Conservation (phyloP, 2,888 invertebrate species). For the Calameuta pallipes region DNA sequence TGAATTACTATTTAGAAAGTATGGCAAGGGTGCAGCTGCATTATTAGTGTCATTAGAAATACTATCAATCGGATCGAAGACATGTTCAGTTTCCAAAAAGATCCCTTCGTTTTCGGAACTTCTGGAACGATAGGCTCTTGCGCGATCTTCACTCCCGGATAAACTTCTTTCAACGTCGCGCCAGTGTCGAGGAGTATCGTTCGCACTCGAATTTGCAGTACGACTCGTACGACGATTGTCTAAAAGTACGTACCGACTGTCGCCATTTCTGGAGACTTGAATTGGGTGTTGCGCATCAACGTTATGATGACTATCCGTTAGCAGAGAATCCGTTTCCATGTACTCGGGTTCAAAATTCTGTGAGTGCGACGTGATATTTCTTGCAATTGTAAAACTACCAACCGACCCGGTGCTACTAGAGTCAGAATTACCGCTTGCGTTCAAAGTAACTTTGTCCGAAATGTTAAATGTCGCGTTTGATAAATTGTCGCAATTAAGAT, state of each 20-base stretch:
- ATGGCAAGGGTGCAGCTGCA: conserved; percentile 16
- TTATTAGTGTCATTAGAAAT: conserved; percentile 11
- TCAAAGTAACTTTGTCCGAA: conserved; percentile 14
- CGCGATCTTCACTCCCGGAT: conserved; percentile 16
- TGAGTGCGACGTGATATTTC: conserved; percentile 17
- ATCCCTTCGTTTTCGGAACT: conserved; percentile 34
- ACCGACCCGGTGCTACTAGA: conserved; percentile 6
- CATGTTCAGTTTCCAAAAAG: conserved; percentile 34
- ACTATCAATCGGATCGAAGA: conserved; percentile 13
- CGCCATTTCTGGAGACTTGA: conserved; percentile 21
- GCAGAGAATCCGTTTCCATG: conserved; percentile 38
- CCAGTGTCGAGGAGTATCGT: conserved; percentile 24
- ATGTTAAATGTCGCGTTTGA: conserved; percentile 18
- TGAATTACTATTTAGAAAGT: conserved; percentile 18
- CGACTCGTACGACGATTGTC: conserved; percentile 13
- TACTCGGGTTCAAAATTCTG: conserved; percentile 35
- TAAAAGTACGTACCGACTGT: conserved; percentile 18
- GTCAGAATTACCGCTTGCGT: conserved; percentile 16
- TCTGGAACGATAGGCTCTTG: conserved; percentile 17
- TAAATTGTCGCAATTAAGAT: conserved; percentile 8
- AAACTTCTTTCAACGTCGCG: conserved; percentile 20
- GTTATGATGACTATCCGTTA: conserved; percentile 25
- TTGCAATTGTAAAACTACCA: conserved; percentile 16
- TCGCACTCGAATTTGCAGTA: neutral
- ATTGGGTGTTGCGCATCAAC: conserved; percentile 14